These are phyloP conservation scores for Pygocentrus nattereri DNA, from an alignment of 2,797 vertebrate genomes.

Conservation along the genomic window DNA sequence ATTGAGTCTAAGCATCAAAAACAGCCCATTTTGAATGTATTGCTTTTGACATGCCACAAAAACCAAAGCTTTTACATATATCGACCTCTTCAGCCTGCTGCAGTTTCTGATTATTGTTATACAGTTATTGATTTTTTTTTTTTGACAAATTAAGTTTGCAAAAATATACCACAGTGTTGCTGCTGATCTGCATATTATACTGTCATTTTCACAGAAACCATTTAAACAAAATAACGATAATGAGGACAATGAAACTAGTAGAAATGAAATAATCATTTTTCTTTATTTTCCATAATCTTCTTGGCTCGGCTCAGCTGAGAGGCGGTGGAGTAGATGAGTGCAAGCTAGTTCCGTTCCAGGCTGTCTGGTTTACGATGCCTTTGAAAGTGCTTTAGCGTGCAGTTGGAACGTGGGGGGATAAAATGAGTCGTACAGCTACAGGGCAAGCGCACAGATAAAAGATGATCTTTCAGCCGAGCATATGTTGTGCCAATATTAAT, in stretches of 20 bases:
- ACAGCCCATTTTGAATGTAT: too few relatives aligned
- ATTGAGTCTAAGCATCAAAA: too few relatives aligned
- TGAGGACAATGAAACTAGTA: not conserved
- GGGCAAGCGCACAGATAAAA: constrained; percentile 33
- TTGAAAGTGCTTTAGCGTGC: constrained; percentile 44
- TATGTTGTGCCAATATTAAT: constrained; percentile 55
- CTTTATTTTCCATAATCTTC: not conserved
- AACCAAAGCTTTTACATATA: too few relatives aligned
- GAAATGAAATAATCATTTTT: not conserved
- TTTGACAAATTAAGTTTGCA: not conserved
- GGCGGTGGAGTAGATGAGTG: not conserved
- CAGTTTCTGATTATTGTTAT: too few relatives aligned
- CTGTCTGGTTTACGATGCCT: constrained; percentile 34
- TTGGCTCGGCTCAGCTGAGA: not conserved
- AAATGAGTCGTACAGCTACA: constrained; percentile 6
- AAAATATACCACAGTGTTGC: not conserved
- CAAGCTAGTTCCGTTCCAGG: constrained; percentile 25
- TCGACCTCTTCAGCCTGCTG: too few relatives aligned
- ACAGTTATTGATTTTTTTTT: not conserved
- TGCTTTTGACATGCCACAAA: too few relatives aligned
- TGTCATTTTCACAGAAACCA: not conserved
- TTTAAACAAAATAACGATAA: not conserved
- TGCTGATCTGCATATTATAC: not conserved
- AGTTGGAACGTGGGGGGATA: constrained; percentile 32
- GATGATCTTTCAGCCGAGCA: constrained; percentile 49